Evolutionary conservation across 2,888 invertebrate species (phyloP).

Genomic region (Cosmopolites sordidus): DNA sequence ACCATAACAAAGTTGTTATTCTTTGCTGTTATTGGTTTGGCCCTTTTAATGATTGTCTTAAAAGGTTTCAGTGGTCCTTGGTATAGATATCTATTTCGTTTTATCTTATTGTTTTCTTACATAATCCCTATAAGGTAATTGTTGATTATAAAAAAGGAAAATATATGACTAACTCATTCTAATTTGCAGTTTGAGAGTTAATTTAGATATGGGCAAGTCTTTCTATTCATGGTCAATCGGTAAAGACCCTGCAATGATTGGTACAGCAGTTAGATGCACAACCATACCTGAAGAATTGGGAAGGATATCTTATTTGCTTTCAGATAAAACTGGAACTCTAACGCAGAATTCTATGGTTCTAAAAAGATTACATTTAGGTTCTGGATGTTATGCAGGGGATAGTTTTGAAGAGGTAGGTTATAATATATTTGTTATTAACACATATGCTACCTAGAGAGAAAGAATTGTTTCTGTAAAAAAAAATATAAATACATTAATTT

Average conservation of each 20-base stretch:
- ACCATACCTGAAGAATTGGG: conserved; percentile 99
- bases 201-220: conserved; percentile 97
- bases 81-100: conserved; percentile 95
- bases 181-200: conserved; percentile 80
- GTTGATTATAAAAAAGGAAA: not conserved
- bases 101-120: conserved; percentile 95
- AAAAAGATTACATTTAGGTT: conserved; percentile 91
- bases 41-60: conserved; percentile 90
- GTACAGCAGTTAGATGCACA: conserved; percentile 93
- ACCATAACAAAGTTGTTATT: conserved; percentile 94
- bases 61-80: conserved; percentile 96
- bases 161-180: not conserved
- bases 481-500: no score
- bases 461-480: no score
- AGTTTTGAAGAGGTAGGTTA: conserved; percentile 80
- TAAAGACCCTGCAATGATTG: conserved; percentile 85
- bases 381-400: conserved; percentile 83
- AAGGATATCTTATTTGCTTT: conserved; percentile 90
- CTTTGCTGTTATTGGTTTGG: conserved; percentile 81
- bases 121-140: conserved; percentile 89
- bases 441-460: no score
- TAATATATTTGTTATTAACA: no score
- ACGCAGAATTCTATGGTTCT: conserved; percentile 99
- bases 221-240: conserved; percentile 97
- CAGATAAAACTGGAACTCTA: conserved; percentile 97